A percentile compares a stretch with the other conserved stretches of the same genome.
These are phyloP conservation scores for Zosterops pallidus DNA, from an alignment of 2,113 vertebrate genomes.

Conservation along the genomic window DNA sequence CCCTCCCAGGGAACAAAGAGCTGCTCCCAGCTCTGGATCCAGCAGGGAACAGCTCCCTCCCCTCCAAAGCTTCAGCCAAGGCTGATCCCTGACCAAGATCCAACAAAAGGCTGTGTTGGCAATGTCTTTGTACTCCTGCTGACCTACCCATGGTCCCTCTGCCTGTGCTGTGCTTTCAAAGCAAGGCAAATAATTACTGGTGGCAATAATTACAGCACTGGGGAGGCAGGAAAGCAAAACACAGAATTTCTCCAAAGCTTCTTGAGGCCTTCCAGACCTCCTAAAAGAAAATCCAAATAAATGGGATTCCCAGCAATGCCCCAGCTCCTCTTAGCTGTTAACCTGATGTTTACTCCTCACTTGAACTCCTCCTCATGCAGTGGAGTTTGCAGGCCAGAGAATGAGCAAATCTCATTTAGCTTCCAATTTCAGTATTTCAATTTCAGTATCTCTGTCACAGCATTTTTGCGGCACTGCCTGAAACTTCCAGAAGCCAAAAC, in stretches of 20 bases:
- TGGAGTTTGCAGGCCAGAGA: neutral
- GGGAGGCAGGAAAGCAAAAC: neutral
- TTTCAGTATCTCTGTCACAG: neutral
- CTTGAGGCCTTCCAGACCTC: neutral
- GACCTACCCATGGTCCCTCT: neutral
- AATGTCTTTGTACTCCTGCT: neutral
- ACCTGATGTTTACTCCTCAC: neutral
- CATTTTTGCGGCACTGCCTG: neutral
- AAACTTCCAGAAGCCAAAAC: neutral
- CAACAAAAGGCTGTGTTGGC: neutral
- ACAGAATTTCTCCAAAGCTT: neutral
- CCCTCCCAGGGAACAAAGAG: neutral
- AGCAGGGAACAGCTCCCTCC: neutral
- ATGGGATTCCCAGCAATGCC: accelerated
- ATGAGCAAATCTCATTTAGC: neutral
- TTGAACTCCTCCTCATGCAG: neutral
- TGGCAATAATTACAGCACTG: neutral
- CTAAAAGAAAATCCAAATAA: neutral
- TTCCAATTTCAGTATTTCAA: neutral
- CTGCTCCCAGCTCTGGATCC: neutral
- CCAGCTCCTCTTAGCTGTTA: neutral
- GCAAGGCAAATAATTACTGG: neutral
- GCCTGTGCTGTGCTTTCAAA: neutral
- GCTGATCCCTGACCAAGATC: neutral
- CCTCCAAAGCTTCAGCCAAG: neutral